These are phyloP conservation scores for Semnornis frantzii DNA, from an alignment of 2,113 vertebrate genomes.

Conservation along the genomic window DNA sequence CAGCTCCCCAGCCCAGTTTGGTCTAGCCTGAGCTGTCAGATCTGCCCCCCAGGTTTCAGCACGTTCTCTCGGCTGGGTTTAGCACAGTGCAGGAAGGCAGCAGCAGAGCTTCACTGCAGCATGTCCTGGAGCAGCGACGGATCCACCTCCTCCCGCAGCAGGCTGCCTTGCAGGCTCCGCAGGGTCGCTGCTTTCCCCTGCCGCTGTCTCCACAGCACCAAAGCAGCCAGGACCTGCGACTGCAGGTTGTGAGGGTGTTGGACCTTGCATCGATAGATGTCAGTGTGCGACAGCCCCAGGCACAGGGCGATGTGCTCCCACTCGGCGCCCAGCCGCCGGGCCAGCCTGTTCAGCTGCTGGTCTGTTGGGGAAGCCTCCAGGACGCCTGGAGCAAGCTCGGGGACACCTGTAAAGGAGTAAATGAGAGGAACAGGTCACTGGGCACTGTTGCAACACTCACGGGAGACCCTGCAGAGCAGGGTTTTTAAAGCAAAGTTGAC, in stretches of 20 bases:
- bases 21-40: background rate
- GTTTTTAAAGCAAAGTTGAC: background rate
- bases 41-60: background rate
- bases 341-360: conserved; percentile 85
- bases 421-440: background rate
- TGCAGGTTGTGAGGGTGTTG: conserved; percentile 83
- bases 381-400: conserved; percentile 61
- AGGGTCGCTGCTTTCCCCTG: conserved; percentile 84
- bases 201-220: conserved; percentile 86
- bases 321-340: conserved; percentile 80
- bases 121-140: conserved; percentile 78
- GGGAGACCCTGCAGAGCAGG: background rate
- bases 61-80: background rate
- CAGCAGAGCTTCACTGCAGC: conserved; percentile 64
- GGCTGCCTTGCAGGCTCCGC: conserved; percentile 71
- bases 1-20: background rate
- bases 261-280: conserved; percentile 86
- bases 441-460: background rate
- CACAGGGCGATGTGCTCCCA: conserved; percentile 87
- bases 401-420: conserved; percentile 63
- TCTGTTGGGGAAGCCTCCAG: conserved; percentile 83
- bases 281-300: conserved; percentile 83
- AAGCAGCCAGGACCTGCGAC: conserved; percentile 82
- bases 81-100: background rate
- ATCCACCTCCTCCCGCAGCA: conserved; percentile 78